Evolutionary conservation across 2,113 vertebrate genomes (phyloP), one percentile per base, ranked within the genome.

Genomic region (Cricetomys ansorgei): DNA sequence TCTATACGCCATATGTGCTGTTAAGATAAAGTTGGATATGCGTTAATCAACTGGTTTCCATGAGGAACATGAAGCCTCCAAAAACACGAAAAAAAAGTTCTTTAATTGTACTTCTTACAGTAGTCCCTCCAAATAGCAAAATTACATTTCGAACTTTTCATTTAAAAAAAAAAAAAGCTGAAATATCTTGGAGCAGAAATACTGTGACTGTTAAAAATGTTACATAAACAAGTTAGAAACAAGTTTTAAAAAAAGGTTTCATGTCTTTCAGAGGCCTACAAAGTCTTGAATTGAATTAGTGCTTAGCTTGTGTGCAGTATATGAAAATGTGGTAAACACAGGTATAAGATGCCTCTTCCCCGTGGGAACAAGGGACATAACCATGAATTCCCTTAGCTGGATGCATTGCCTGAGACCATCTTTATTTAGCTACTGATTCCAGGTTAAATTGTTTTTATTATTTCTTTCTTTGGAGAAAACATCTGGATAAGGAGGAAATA

Each of bases 1-100:
- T 98, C 97, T 95, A 96, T 91, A 94, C 62, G 79, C 96, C 97
- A 97, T 97, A 98, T 97, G 97, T 97, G 96, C 97, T 97, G 97
- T 94, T 97, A 97, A 97, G 95, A 95, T 96, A 96, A 97, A 98
- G 97, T 97, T 97, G 96, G 93, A 91, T 94, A 97, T 93, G 89
- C 50, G 92, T 93, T 97, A 96, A 97, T 97, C 95, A 97, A 97
- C 89, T 96, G 91, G 96, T 97, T 97, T 97, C 94, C 87, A 96
- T 97, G 95, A 97, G 97, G 97, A 97, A 97, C 93, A 85, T 43
- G 77, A 94, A 84, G 89, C 94, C n/a, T 89, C 97, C 88, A 70
- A 96, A 96, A 96, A 91, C 95, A 94, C 72, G 72, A 96, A 95
- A 95, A 94, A 96, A 95, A 95, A 72, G 92, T 75, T 84, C 93